A percentile compares a stretch with the other conserved stretches of the same genome.
Evolutionary conservation across 2,888 invertebrate species (phyloP).

Genomic region (Nipponacmea schrenckii): DNA sequence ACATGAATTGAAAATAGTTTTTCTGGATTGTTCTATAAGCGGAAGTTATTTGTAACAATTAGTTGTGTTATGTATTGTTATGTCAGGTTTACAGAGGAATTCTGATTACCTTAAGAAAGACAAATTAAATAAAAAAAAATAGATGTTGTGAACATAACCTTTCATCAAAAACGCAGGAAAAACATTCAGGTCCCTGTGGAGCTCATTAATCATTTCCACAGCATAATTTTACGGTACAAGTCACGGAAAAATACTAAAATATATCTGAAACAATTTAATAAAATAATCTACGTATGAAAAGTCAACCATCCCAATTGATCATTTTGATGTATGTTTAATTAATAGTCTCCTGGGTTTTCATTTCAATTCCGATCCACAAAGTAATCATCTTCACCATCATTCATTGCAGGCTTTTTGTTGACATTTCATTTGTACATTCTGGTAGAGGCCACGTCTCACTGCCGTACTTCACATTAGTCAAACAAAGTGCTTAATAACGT

Average conservation of each 20-base stretch:
- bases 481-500: too few species aligned
- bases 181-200: too few species aligned
- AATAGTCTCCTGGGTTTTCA: not conserved
- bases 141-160: too few species aligned
- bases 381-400: not conserved
- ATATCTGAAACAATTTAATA: not conserved
- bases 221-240: not conserved
- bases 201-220: not conserved
- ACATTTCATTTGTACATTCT: not conserved
- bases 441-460: too few species aligned
- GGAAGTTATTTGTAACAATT: too few species aligned
- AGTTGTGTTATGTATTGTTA: too few species aligned
- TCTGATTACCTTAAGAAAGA: not conserved
- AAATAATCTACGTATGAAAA: not conserved
- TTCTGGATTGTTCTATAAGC: too few species aligned
- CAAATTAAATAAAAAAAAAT: not conserved
- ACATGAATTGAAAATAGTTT: too few species aligned
- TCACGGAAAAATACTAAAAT: not conserved
- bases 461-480: too few species aligned
- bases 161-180: too few species aligned
- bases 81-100: not conserved
- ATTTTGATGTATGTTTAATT: not conserved
- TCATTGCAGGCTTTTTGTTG: not conserved
- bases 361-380: not conserved
- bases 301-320: not conserved